Evolutionary conservation across 2,113 vertebrate genomes (phyloP), one percentile per base, ranked within the genome.

Genomic region (Myiozetetes cayanensis): DNA sequence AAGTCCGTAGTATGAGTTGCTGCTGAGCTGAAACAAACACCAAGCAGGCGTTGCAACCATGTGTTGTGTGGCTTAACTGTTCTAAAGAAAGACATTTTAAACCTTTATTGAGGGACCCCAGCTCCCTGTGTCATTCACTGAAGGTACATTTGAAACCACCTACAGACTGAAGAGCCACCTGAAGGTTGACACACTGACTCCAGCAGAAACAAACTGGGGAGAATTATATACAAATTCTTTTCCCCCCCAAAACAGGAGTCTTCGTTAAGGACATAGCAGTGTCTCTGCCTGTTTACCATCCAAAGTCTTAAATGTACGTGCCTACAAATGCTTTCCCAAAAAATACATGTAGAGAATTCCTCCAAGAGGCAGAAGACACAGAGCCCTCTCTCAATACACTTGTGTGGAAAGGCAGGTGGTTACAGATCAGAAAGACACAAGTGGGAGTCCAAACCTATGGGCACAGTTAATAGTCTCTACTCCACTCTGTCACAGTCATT

Each of bases 401-500:
- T 88, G 23, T 6, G 2, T 67, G 72, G 58, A 77, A 90, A 92
- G 50, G 49, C 89, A 88, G 50, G 72, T 73, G 71, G 71, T 39
- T 76, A 62, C 31, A 89, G 52, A 78, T 75, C 70, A 85, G 56
- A 74, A 85, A 37, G 44, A 28, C 33, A 13, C 18, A 49, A 79
- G 82, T 79, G 53, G 81, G 78, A 79, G 70, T 72, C 82, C 81
- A 89, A 75, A 82, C 27, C 39, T 35, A 50, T 68, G 71, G 61
- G 49, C 53, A 72, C 53, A 49, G 49, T 79, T 82, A 85, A 39
- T 35, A 85, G 70, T 76, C 80, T 81, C 71, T 53, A 41, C 31
- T 81, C 30, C 89, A 62, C 80, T 84, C 83, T 93, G 85, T 85
- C 85, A 85, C 80, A 87, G 47, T 47, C 77, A 72, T 91, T 87